These are phyloP conservation scores for Cyprinella venusta DNA, from an alignment of 2,797 vertebrate species.

Conservation along the genomic window DNA sequence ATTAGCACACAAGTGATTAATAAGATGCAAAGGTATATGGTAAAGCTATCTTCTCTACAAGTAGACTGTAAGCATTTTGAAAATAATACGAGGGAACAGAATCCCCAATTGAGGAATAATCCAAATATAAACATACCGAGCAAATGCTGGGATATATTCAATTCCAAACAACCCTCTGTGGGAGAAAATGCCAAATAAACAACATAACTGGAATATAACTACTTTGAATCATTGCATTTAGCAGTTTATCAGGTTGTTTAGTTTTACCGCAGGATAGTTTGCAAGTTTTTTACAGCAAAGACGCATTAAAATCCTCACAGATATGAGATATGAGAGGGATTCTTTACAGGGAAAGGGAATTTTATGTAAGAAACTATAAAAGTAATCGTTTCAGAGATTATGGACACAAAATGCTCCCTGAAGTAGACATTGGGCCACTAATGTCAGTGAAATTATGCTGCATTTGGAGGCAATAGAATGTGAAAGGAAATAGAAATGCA, in stretches of 20 bases:
- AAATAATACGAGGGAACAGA: not conserved
- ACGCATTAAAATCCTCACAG: not conserved
- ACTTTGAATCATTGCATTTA: not conserved
- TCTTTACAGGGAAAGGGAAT: not conserved
- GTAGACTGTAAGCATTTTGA: not conserved
- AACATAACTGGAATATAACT: conserved; percentile 5
- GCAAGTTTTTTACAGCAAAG: not conserved
- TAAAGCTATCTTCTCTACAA: not conserved
- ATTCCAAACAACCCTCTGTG: conserved; percentile 21
- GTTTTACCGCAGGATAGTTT: not conserved
- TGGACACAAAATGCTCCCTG: conserved; percentile 8
- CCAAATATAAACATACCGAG: not conserved
- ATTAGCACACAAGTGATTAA: too few species aligned
- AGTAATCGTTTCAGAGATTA: not conserved
- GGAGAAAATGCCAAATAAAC: not conserved
- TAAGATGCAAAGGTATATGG: too few species aligned
- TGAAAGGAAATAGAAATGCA: conserved; percentile 30
- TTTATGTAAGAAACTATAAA: conserved; percentile 26
- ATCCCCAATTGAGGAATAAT: not conserved
- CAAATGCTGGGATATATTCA: not conserved
- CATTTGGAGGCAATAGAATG: not conserved
- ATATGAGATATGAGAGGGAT: not conserved
- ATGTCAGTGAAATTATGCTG: conserved; percentile 10
- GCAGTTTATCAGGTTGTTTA: conserved; percentile 4
- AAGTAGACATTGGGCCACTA: not conserved